Evolutionary conservation across 2,113 vertebrate species (phyloP).

Genomic region (Callipepla californica): DNA sequence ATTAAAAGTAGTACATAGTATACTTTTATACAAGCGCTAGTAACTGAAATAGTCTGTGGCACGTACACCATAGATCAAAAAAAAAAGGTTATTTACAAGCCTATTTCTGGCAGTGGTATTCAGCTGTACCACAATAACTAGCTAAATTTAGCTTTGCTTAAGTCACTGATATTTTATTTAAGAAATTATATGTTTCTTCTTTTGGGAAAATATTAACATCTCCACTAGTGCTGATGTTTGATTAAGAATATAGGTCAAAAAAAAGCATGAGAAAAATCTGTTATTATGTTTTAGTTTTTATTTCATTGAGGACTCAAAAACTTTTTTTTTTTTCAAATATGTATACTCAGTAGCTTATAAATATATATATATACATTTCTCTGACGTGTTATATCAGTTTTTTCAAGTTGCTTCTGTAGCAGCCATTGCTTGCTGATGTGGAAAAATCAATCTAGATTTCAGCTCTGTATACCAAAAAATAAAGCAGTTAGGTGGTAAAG

Average conservation of each 20-base stretch:
- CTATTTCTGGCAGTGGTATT: not conserved
- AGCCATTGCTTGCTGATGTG: not conserved
- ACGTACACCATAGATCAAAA: not conserved
- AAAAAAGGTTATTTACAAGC: not conserved
- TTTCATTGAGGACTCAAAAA: not conserved
- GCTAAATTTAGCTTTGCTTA: not conserved
- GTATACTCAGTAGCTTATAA: not conserved
- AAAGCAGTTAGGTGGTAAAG: not conserved
- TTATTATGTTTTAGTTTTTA: not conserved
- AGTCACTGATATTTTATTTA: not conserved
- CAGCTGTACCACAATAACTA: not conserved
- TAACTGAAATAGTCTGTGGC: not conserved
- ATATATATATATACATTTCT: not conserved
- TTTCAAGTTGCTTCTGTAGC: not conserved
- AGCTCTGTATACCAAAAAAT: not conserved
- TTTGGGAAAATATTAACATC: not conserved
- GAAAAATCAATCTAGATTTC: not conserved
- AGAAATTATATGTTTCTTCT: not conserved
- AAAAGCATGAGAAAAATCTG: not conserved
- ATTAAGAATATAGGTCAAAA: not conserved
- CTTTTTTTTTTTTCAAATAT: too few species aligned
- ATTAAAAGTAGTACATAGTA: not conserved
- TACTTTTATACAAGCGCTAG: not conserved
- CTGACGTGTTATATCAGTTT: not conserved
- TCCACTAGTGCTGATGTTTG: not conserved